Percentiles rank a stretch among this genome's conserved stretches.
These are phyloP conservation scores for Steinernema feltiae DNA, from an alignment of 1,140 invertebrate genomes.

Conservation along the genomic window DNA sequence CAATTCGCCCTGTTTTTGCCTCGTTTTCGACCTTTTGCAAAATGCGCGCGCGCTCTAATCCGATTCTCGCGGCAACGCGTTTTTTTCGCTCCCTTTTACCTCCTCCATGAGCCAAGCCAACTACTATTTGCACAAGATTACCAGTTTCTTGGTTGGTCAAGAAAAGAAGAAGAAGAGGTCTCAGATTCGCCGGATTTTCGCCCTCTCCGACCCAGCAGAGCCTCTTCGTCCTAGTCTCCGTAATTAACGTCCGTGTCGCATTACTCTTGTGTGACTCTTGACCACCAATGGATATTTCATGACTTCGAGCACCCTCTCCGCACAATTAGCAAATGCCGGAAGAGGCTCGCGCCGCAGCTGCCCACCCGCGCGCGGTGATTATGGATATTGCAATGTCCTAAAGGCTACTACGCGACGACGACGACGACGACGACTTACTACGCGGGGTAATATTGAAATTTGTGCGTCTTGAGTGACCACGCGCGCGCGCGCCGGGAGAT, in stretches of 20 bases:
- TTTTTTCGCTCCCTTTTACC: neutral
- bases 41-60: neutral
- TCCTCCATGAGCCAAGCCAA: neutral
- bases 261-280: constrained; percentile 2
- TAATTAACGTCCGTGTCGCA: constrained; percentile 6
- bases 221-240: no score
- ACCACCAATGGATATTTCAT: constrained; percentile 11
- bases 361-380: neutral
- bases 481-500: no score
- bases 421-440: no score
- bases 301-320: neutral
- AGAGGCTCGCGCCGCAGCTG: constrained; percentile 11
- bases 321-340: constrained; percentile 8
- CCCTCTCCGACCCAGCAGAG: no score
- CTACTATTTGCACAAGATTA: neutral
- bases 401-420: no score
- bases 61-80: neutral
- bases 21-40: no score
- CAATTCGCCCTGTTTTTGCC: neutral
- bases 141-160: neutral
- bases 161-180: no score
- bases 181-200: neutral
- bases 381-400: constrained; percentile 8
- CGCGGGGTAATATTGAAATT: constrained; percentile 9
- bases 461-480: neutral